Conservation (phyloP, 2,797 vertebrate species). For the Dromococcyx pavoninus region DNA sequence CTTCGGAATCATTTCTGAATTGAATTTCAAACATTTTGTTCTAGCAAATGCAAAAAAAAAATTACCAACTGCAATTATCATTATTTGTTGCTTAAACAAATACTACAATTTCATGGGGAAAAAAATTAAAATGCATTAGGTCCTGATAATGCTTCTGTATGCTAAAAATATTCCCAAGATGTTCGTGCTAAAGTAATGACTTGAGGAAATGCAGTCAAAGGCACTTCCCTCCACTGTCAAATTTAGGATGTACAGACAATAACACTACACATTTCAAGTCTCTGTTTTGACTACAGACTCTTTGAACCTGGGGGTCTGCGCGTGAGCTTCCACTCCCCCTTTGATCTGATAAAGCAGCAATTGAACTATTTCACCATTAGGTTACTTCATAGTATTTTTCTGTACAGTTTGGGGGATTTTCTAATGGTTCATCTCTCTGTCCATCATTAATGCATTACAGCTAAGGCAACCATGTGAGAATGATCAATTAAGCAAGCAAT, state of each 20-base stretch:
- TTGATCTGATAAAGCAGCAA: neutral
- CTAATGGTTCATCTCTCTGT: neutral
- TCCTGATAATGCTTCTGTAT: neutral
- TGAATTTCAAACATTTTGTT: neutral
- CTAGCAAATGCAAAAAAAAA: neutral
- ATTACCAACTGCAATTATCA: neutral
- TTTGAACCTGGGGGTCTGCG: neutral
- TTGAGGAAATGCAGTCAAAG: neutral
- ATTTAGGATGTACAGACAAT: neutral
- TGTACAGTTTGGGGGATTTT: neutral
- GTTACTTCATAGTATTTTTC: neutral
- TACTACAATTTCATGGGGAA: neutral
- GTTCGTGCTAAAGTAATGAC: neutral
- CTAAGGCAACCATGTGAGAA: neutral
- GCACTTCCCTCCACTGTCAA: neutral
- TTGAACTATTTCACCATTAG: neutral
- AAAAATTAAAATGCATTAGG: neutral
- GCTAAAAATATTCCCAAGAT: neutral
- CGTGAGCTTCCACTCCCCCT: rapidly evolving
- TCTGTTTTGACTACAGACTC: neutral
- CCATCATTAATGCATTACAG: neutral
- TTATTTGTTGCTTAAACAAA: constrained; percentile 11
- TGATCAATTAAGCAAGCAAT: neutral
- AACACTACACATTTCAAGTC: neutral
- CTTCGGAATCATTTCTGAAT: neutral